Percentiles rank a stretch among this genome's conserved stretches.
These are phyloP conservation scores for Epirrhoe alternata DNA, from an alignment of 2,888 invertebrate species.

Conservation along the genomic window DNA sequence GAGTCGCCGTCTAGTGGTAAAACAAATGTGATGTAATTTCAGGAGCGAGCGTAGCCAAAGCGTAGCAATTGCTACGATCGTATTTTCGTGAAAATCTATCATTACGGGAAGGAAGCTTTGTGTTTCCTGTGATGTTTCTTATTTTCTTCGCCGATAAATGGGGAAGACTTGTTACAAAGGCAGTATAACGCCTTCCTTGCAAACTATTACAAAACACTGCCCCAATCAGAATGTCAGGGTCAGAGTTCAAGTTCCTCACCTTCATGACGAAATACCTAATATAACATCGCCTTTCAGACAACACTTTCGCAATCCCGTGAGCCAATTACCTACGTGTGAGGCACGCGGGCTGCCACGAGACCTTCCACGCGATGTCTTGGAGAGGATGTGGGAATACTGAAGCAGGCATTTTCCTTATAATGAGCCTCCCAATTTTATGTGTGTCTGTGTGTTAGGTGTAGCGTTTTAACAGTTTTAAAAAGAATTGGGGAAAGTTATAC, in stretches of 20 bases:
- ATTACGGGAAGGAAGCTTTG: too few relatives aligned
- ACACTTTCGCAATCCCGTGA: slow-evolving; percentile 54
- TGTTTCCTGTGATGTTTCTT: too few relatives aligned
- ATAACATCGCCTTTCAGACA: slow-evolving; percentile 50
- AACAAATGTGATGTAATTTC: too few relatives aligned
- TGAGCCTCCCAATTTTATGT: too few relatives aligned
- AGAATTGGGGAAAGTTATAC: too few relatives aligned
- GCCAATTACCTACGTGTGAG: slow-evolving; percentile 52
- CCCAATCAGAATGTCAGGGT: slow-evolving; percentile 35
- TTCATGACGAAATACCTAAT: slow-evolving; percentile 46
- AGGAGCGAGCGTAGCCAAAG: too few relatives aligned
- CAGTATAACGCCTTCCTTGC: background rate
- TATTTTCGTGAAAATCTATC: too few relatives aligned
- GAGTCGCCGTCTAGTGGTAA: too few relatives aligned
- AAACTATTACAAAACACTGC: slow-evolving; percentile 27
- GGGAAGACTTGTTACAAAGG: background rate
- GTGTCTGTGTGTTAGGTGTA: too few relatives aligned
- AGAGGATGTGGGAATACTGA: slow-evolving; percentile 32
- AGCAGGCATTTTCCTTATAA: slow-evolving; percentile 24
- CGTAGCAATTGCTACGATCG: too few relatives aligned
- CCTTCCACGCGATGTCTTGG: slow-evolving; percentile 50
- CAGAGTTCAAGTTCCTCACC: slow-evolving; percentile 47
- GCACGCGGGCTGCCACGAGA: slow-evolving; percentile 53
- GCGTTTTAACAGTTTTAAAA: too few relatives aligned
- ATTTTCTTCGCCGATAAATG: too few relatives aligned